Conservation (phyloP, 2,797 vertebrate genomes). For the Xyrichtys novacula region DNA sequence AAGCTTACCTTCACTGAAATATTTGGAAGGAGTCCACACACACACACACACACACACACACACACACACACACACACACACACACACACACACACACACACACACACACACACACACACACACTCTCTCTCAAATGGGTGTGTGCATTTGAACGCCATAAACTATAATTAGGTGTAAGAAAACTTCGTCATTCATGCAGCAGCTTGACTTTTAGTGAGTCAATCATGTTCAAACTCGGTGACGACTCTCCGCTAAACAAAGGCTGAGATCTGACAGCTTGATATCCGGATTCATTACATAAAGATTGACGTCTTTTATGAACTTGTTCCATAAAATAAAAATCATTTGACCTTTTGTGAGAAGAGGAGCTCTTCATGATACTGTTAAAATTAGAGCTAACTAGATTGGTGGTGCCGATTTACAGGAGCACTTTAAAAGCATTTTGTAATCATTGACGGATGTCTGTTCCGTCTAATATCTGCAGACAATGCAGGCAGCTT, state of each 20-base stretch:
- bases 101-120: not conserved
- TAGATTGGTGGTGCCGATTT: too few relatives aligned
- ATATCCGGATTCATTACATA: not conserved
- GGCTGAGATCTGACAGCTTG: not conserved
- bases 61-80: not conserved
- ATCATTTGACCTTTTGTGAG: too few relatives aligned
- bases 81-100: slow-evolving; percentile 7
- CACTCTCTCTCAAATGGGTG: slow-evolving; percentile 20
- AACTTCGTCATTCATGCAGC: slow-evolving; percentile 6
- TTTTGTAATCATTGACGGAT: too few relatives aligned
- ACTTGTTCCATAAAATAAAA: too few relatives aligned
- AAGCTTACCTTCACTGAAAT: slow-evolving; percentile 33
- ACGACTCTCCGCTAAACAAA: not conserved
- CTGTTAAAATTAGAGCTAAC: too few relatives aligned
- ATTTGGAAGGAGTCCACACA: slow-evolving; percentile 41
- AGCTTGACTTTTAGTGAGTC: slow-evolving; percentile 13
- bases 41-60: not conserved
- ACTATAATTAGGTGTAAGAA: slow-evolving; percentile 19
- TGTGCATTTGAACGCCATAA: slow-evolving; percentile 22
- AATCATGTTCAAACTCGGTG: slow-evolving; percentile 2
- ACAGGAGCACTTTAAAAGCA: too few relatives aligned
- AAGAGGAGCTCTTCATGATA: too few relatives aligned
- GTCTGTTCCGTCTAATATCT: too few relatives aligned
- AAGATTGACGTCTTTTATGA: too few relatives aligned
- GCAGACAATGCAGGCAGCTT: too few relatives aligned